phyloP scores from a whole-genome alignment of 2,888 invertebrate species.

The Drosophila bunnanda region DNA sequence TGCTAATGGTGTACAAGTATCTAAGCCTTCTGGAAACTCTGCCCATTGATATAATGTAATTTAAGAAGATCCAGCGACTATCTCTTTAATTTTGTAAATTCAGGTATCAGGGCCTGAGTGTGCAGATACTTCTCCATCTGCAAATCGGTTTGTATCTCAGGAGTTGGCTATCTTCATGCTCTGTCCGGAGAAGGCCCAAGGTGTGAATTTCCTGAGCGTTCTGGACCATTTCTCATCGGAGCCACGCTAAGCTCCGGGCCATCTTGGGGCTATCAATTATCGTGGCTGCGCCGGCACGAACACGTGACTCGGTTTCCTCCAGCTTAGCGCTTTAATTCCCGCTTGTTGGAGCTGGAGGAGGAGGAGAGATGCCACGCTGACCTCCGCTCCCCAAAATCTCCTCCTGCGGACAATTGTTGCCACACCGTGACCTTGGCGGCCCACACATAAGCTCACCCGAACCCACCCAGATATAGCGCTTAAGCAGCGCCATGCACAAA shows the following conservation, averaged over 20 bases:
- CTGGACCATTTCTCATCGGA: constrained; percentile 55
- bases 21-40: background rate
- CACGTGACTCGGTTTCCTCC: constrained; percentile 42
- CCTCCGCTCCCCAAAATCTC: constrained; percentile 20
- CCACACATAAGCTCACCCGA: constrained; percentile 23
- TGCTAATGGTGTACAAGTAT: background rate
- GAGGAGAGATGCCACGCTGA: constrained; percentile 8
- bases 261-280: constrained; percentile 63
- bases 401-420: constrained; percentile 41
- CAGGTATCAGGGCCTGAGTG: too few species aligned
- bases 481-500: constrained; percentile 48
- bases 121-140: too few species aligned
- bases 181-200: background rate
- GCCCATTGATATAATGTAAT: background rate
- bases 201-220: constrained; percentile 22
- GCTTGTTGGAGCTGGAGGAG: background rate
- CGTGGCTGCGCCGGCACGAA: constrained; percentile 37
- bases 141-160: constrained; percentile 3
- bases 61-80: background rate
- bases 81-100: background rate
- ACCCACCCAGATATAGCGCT: constrained; percentile 14
- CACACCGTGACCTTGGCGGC: constrained; percentile 49
- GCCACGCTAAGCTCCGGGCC: constrained; percentile 51
- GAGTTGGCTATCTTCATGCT: background rate
- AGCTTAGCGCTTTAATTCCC: constrained; percentile 45